phyloP scores from a whole-genome alignment of 2,797 vertebrate species.

The Sorex maritimensis region DNA sequence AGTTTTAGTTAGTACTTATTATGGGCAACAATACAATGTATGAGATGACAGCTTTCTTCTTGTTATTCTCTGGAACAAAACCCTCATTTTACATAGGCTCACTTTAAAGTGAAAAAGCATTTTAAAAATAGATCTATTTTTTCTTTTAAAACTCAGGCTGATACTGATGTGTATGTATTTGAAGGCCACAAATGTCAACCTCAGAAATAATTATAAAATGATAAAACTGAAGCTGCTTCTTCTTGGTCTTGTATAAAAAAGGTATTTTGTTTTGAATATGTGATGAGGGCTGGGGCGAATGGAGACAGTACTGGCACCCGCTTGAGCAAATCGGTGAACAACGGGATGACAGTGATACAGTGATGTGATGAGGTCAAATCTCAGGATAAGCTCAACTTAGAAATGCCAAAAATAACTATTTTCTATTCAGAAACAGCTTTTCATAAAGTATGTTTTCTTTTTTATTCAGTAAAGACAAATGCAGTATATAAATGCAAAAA shows the following conservation, averaged over 20 bases:
- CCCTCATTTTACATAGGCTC: not conserved
- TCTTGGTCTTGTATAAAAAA: constrained; percentile 53
- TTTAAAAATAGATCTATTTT: not conserved
- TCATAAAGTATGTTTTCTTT: constrained; percentile 24
- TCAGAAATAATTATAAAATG: constrained; percentile 22
- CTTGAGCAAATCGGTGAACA: no score
- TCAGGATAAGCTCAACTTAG: constrained; percentile 49
- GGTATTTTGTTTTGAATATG: constrained; percentile 56
- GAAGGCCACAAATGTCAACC: constrained; percentile 19
- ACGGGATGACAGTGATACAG: no score
- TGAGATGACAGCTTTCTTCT: not conserved
- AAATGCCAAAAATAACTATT: constrained; percentile 30
- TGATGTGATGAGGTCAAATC: constrained; percentile 25
- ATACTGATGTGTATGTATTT: not conserved
- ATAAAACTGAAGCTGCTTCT: not conserved
- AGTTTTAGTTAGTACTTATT: constrained; percentile 50
- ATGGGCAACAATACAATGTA: not conserved
- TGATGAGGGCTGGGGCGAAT: not conserved
- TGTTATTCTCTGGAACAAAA: constrained; percentile 1
- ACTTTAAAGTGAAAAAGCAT: constrained; percentile 36
- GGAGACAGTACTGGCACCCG: no score
- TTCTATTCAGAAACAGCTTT: constrained; percentile 49
- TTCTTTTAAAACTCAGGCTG: not conserved
- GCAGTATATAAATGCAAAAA: constrained; percentile 24
- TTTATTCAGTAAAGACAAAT: constrained; percentile 50